phyloP scores from a whole-genome alignment of 2,888 invertebrate genomes.

The Schizaphis graminum region DNA sequence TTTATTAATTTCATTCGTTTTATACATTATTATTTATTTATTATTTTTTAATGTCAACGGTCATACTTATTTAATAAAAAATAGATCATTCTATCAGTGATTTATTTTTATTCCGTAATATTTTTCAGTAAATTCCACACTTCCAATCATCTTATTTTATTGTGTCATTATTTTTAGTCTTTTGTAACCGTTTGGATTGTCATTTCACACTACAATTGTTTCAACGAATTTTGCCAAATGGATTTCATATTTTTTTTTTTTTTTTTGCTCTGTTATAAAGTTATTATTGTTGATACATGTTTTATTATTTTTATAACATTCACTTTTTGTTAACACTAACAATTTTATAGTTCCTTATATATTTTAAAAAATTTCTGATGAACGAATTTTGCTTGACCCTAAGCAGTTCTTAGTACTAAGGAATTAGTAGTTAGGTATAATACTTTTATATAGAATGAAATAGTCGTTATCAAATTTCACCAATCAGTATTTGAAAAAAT shows the following conservation, averaged over 20 bases:
- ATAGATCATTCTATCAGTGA: neutral
- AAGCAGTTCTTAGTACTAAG: neutral
- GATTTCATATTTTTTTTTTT: neutral
- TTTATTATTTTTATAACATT: neutral
- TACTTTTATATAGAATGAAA: neutral
- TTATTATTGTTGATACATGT: neutral
- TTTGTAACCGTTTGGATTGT: neutral
- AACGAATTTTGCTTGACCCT: neutral
- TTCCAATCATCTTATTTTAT: neutral
- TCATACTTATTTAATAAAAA: neutral
- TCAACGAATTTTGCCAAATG: neutral
- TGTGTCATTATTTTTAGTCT: neutral
- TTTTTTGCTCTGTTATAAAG: neutral
- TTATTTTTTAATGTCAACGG: neutral
- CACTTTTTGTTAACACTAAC: constrained; percentile 7
- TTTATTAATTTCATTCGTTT: neutral
- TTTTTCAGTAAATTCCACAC: neutral
- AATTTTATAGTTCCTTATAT: neutral
- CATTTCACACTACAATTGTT: constrained; percentile 34
- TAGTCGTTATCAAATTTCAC: neutral
- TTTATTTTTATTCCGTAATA: neutral
- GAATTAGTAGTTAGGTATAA: neutral
- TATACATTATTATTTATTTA: neutral
- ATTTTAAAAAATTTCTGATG: neutral
- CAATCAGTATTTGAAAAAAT: neutral